Base-by-base conservation (phyloP, 2,113 vertebrate species). In the Nothoprocta pentlandii region DNA sequence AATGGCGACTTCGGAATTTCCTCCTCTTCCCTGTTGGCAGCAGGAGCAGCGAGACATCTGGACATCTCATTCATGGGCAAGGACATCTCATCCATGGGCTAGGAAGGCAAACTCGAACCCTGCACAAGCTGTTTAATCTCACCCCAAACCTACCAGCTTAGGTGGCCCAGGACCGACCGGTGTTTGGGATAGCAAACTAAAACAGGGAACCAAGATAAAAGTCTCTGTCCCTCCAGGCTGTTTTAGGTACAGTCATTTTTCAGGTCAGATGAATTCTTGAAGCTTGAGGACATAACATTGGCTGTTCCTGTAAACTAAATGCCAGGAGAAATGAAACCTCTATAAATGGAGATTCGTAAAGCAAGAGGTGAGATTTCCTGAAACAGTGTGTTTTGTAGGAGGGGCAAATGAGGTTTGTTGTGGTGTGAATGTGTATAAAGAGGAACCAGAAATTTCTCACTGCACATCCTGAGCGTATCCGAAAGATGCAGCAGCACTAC, bases 231-330 rank as follows among this genome's bases (percentile, higher is more conserved):
- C 41, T 41, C 32, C 22, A 8, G 30, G 92, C 41, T 12, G 25
- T 5, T 39, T 19, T 41, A 67, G 63, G 28, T 42, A 41, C 16
- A 30, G 75, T 16, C 81, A 34, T 80, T 86, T 49, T n/a, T 49
- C 59, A 32, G 95, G 66, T 5, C 6, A 83, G 71, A 58, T 11
- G 36, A 70, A 77, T 87, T 85, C 71, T 78, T 11, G 42, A 73
- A 92, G 92, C 92, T 90, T 64, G 32, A 80, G 86, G 95, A 76
- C 80, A 9, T 42, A 77, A 78, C 76, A 56, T 78, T 51, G 56
- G 10, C 64, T 54, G 32, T 81, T 88, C 23, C 1, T 51, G 80
- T 61, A 54, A 92, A 78, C 83, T 42, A 51, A 80, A 46, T 78
- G 80, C 54, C n/a, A 13, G n/a, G 61, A 87, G 69, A n/a, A 63